Evolutionary conservation across 2,888 invertebrate species (phyloP), one percentile per base, ranked within the genome.

Genomic region (Cheilosia vulpina): DNA sequence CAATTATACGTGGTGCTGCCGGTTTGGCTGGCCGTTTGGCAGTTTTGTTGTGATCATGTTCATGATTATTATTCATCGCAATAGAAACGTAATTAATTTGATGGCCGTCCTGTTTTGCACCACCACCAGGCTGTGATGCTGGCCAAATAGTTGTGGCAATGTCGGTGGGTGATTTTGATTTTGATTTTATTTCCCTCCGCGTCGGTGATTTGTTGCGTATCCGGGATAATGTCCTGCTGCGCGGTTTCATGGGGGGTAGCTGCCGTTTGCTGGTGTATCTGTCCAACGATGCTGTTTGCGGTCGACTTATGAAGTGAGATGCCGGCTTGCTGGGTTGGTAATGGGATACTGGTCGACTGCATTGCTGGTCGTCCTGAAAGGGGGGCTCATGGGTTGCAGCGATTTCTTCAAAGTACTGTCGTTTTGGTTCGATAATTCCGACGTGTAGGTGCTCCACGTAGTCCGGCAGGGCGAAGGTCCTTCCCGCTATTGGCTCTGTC

Each of bases 391-490:
- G 73, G 17, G 57, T 85, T 0, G 83, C 83, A 17, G 88, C 88
- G 72, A 91, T 65, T 69, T 90, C 89, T 62, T 92, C 92, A 47
- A 90, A 92, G 83, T 89, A 92, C 63, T 90, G 89, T 53, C 89
- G 89, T 31, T 88, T 90, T 3, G 92, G 91, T 13, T 90, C 91
- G 24, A 92, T 90, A 41, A 92, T 83, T 0, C 92, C 91, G 17
- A 92, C 88, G 80, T 91, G 89, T 31, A 87, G 52, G 72, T 87
- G 73, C 4, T 72, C 27, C 47, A 80, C 87, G 45, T 87, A 77
- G 41, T 84, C 81, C 6, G 88, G 87, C 60, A 88, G 69, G 66
- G 65, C 76, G 69, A 80, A 88, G 50, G 63, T 79, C 55, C 80
- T 88, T 2, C 38, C 43, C 9, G 68, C 63, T 17, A 73, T 41